A percentile compares a stretch with the other conserved stretches of the same genome.
Evolutionary conservation across 2,113 vertebrate species (phyloP).

Genomic region (Amphiprion ocellaris): DNA sequence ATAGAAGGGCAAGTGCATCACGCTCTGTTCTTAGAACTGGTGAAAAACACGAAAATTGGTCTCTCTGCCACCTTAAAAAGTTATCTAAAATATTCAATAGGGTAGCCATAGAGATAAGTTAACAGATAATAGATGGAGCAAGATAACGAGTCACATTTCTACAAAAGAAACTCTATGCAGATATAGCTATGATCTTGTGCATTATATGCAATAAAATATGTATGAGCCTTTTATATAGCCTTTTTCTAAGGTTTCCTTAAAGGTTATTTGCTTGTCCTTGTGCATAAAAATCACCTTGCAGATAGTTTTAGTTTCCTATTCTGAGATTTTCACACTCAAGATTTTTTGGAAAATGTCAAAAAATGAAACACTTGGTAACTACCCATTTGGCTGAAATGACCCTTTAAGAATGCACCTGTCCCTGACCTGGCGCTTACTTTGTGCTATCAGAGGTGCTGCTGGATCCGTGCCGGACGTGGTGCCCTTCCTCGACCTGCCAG

Average conservation of each 20-base stretch:
- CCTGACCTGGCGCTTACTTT: constrained; percentile 10
- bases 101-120: background rate
- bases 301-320: too few relatives aligned
- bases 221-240: background rate
- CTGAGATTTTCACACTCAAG: too few relatives aligned
- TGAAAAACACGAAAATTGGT: background rate
- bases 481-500: constrained; percentile 95
- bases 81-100: background rate
- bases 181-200: background rate
- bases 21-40: constrained; percentile 19
- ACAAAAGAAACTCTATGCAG: background rate
- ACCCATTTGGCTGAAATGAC: background rate
- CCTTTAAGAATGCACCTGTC: background rate
- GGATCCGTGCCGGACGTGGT: constrained; percentile 98
- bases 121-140: background rate
- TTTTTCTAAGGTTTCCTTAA: background rate
- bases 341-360: too few relatives aligned
- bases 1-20: constrained; percentile 40
- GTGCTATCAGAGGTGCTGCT: constrained; percentile 91
- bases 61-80: background rate
- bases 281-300: too few relatives aligned
- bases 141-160: background rate
- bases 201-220: background rate
- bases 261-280: background rate
- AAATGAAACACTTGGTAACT: too few relatives aligned